Conservation (phyloP, 2,797 vertebrate genomes). For the Helicolenus hilgendorfi region DNA sequence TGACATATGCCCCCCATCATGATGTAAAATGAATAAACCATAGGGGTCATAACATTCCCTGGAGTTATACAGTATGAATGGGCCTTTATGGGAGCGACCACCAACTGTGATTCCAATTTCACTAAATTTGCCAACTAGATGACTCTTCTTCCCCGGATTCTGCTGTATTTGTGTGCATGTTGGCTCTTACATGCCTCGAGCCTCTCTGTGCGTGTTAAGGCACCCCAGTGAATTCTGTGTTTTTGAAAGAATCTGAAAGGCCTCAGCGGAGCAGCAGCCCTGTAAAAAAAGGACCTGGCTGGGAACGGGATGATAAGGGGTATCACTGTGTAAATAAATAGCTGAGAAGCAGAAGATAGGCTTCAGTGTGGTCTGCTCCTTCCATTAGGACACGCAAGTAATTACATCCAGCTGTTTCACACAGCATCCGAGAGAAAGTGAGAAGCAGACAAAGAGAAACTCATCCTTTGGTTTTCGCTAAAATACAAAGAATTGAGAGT, state of each 20-base stretch:
- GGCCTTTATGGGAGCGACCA: slow-evolving; percentile 56
- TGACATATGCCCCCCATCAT: slow-evolving; percentile 45
- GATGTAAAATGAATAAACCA: slow-evolving; percentile 57
- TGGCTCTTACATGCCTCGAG: slow-evolving; percentile 22
- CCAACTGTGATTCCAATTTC: slow-evolving; percentile 61
- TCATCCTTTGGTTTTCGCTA: slow-evolving; percentile 7
- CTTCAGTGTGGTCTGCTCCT: slow-evolving; percentile 85
- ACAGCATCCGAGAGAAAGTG: slow-evolving; percentile 34
- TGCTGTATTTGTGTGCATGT: slow-evolving; percentile 12
- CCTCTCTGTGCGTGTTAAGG: slow-evolving; percentile 43
- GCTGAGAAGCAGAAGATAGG: slow-evolving; percentile 65
- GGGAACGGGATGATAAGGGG: slow-evolving; percentile 80
- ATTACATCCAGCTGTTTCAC: slow-evolving; percentile 79
- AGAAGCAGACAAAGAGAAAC: slow-evolving; percentile 30
- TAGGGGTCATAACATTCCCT: slow-evolving; percentile 29
- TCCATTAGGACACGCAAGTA: slow-evolving; percentile 70
- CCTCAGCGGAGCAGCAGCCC: slow-evolving; percentile 36
- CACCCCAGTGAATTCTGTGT: slow-evolving; percentile 57
- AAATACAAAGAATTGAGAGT: slow-evolving; percentile 4
- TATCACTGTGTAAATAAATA: slow-evolving; percentile 86
- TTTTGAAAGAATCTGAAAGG: slow-evolving; percentile 45
- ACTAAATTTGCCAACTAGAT: slow-evolving; percentile 41
- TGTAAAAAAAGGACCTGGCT: slow-evolving; percentile 49
- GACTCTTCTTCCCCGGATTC: slow-evolving; percentile 9
- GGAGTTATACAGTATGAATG: slow-evolving; percentile 31